Base-by-base conservation (phyloP, 2,113 vertebrate genomes). In the Dicerorhinus sumatrensis region DNA sequence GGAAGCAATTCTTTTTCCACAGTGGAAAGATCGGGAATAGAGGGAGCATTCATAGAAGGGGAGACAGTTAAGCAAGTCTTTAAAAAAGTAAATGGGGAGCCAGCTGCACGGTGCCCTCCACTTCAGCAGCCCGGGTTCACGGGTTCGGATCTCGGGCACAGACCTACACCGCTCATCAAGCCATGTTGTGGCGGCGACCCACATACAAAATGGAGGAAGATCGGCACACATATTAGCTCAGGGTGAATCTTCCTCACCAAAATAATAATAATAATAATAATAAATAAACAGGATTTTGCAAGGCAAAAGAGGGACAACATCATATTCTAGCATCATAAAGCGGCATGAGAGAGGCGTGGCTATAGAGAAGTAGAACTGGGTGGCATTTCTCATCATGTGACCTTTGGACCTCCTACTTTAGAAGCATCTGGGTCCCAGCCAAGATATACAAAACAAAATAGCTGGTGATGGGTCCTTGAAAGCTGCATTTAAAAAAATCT, bases 231-330 rank as follows among this genome's bases (percentile, higher is more conserved):
- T 42, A 5, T 42, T 42, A 42, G 42, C 42, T 42, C 42, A 42
- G 42, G 42, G 42, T 42, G 42, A 42, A 42, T 42, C 42, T 42
- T 42, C 42, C 42, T 42, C 42, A 42, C 42, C 42, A 42, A 42
- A 42, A 5, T 42, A 42, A 42, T 42, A 42, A 42, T 42, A 39
- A 39, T 39, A 42, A 42, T 42, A 42, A 42, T 42, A 42, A 42
- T 42, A 79, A 89, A 94, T 23, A 75, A 92, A 89, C 48, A 77
- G 29, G 63, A 87, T 89, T 87, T 67, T 51, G 18, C 56, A 90
- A 89, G 2, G 70, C 46, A 91, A 70, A 80, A 48, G 85, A 88
- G 3, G 48, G 63, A 82, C 31, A 70, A 10, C 51, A 83, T 58
- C 14, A 29, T 46, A 70, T 88, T 80, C 21, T 48, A 82, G 27